Conservation (phyloP, 2,888 invertebrate species). For the Geotrupes spiniger region DNA sequence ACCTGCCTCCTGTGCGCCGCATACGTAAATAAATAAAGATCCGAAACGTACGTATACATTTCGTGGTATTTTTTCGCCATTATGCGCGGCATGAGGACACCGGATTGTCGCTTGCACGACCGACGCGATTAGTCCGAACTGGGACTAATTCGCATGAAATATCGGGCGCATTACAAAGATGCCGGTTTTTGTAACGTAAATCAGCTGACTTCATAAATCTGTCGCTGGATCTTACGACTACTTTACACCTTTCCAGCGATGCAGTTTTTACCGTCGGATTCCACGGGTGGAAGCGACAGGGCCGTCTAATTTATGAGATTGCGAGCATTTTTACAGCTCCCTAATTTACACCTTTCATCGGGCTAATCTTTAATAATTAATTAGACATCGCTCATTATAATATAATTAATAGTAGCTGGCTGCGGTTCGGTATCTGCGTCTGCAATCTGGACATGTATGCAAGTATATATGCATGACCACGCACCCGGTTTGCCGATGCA, state of each 20-base stretch:
- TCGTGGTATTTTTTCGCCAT: constrained; percentile 11
- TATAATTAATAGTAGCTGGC: constrained; percentile 26
- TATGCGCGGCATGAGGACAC: constrained; percentile 7
- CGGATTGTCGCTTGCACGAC: too few relatives aligned
- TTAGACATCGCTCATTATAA: constrained; percentile 25
- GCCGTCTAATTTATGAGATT: constrained; percentile 17
- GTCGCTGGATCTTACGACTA: constrained; percentile 29
- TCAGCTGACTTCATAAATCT: constrained; percentile 39
- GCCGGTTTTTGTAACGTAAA: constrained; percentile 32
- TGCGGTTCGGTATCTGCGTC: constrained; percentile 11
- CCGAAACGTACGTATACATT: constrained; percentile 9
- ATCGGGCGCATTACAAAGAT: constrained; percentile 25
- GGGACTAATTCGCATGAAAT: constrained; percentile 16
- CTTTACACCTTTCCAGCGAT: constrained; percentile 25
- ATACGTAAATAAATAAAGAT: constrained; percentile 1
- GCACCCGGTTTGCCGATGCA: too few relatives aligned
- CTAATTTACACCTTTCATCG: constrained; percentile 23
- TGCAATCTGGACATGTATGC: constrained; percentile 11
- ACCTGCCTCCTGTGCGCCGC: neutral
- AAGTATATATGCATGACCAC: too few relatives aligned
- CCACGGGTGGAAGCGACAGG: constrained; percentile 11
- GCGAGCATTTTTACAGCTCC: constrained; percentile 18
- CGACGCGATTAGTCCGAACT: constrained; percentile 13
- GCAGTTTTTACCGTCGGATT: constrained; percentile 20
- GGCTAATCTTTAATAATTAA: constrained; percentile 26